Evolutionary conservation across 2,888 invertebrate species (phyloP).

Genomic region (Andrena haemorrhoa): DNA sequence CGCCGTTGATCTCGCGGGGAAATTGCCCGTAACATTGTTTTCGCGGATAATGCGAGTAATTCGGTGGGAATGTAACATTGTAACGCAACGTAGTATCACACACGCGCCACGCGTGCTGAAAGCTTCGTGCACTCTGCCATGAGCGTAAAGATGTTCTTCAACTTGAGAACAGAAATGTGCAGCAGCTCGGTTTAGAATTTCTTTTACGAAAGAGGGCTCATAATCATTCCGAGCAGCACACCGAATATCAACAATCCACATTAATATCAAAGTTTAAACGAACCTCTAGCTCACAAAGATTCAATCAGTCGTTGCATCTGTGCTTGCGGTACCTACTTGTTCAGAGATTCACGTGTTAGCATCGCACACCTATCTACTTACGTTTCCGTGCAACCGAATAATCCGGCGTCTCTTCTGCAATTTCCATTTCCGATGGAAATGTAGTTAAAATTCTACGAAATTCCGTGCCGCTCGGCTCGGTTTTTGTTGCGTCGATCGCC

Average conservation of each 20-base stretch:
- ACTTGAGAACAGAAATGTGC: neutral
- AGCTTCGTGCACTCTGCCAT: neutral
- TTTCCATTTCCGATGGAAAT: no score
- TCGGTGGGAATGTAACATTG: conserved; percentile 31
- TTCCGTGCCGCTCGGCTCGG: neutral
- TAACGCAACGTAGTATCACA: neutral
- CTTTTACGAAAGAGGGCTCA: neutral
- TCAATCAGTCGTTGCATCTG: no score
- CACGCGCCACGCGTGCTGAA: neutral
- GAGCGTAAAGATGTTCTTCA: neutral
- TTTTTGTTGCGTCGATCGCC: neutral
- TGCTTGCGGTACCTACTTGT: no score
- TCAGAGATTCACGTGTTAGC: no score
- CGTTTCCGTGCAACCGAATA: no score
- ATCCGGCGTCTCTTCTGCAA: no score
- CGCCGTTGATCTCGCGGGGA: conserved; percentile 39
- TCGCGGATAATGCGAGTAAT: conserved; percentile 37
- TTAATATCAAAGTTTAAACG: neutral
- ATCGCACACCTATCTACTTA: no score
- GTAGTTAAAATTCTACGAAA: neutral
- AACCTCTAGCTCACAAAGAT: no score
- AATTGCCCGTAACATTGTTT: conserved; percentile 49
- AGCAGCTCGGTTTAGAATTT: neutral
- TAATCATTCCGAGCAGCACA: no score
- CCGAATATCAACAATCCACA: no score